phyloP scores from a whole-genome alignment of 2,113 vertebrate genomes.

The Crotalus horridus region DNA sequence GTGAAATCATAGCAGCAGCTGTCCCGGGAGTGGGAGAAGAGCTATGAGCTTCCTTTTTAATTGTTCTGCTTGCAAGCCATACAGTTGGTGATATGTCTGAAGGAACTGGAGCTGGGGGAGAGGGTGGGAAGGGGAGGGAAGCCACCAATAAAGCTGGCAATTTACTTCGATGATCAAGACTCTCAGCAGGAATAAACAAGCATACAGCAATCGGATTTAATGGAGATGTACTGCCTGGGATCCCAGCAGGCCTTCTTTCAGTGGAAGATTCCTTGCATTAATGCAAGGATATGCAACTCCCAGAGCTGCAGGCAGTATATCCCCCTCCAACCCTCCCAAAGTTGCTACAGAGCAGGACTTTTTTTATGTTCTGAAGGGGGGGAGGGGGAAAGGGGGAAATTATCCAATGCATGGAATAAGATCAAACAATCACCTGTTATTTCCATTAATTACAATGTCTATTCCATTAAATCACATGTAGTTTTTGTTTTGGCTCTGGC shows the following conservation, averaged over 20 bases:
- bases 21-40: slow-evolving; percentile 35
- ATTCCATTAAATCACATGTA: not conserved
- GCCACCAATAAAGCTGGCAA: slow-evolving; percentile 33
- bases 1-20: slow-evolving; percentile 28
- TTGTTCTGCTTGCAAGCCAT: not conserved
- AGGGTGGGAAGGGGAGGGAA: slow-evolving; percentile 6
- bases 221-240: not conserved
- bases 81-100: accelerated
- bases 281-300: not conserved
- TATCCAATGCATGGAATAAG: not conserved
- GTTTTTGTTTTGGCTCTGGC: not conserved
- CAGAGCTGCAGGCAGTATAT: not conserved
- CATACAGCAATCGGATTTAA: slow-evolving; percentile 5
- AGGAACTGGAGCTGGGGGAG: slow-evolving; percentile 11
- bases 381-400: not conserved
- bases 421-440: not conserved
- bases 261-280: not conserved
- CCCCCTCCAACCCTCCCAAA: not conserved
- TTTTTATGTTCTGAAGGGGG: not conserved
- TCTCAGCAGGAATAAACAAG: slow-evolving; percentile 17
- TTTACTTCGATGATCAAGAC: slow-evolving; percentile 17
- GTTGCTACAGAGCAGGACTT: not conserved
- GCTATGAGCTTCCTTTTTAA: not conserved
- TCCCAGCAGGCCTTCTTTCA: not conserved
- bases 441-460: not conserved